Conservation (phyloP, 1,140 invertebrate species). For the Drosophila sulfurigaster region DNA sequence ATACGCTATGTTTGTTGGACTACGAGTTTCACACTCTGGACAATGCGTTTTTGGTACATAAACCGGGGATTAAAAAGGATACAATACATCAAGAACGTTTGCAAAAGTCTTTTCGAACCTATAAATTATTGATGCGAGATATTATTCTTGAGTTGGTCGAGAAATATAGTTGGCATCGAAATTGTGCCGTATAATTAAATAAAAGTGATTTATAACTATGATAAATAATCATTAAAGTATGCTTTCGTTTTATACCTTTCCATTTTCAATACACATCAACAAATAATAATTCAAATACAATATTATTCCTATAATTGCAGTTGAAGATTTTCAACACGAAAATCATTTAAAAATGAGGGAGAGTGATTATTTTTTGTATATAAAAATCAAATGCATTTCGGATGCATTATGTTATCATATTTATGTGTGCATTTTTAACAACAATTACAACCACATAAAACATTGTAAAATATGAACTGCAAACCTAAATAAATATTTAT, state of each 20-base stretch:
- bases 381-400: slow-evolving; percentile 5
- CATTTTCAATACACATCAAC: too few species aligned
- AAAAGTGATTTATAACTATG: too few species aligned
- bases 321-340: not conserved
- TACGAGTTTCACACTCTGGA: slow-evolving; percentile 95
- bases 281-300: too few species aligned
- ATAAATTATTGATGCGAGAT: too few species aligned
- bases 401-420: slow-evolving; percentile 34
- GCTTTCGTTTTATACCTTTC: too few species aligned
- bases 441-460: slow-evolving; percentile 61
- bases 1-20: slow-evolving; percentile 92
- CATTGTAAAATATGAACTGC: slow-evolving; percentile 78
- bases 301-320: too few species aligned
- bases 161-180: not conserved
- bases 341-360: not conserved
- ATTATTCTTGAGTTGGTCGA: not conserved
- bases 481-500: slow-evolving; percentile 83
- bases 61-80: slow-evolving; percentile 92
- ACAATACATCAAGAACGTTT: not conserved
- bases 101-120: not conserved
- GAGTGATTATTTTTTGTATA: not conserved
- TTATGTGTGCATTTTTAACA: slow-evolving; percentile 50
- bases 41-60: slow-evolving; percentile 94
- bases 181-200: slow-evolving; percentile 8
- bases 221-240: too few species aligned